Evolutionary conservation across 1,140 invertebrate genomes (phyloP), one percentile per base, ranked within the genome.

Genomic region (Drosophila pseudoananassae): DNA sequence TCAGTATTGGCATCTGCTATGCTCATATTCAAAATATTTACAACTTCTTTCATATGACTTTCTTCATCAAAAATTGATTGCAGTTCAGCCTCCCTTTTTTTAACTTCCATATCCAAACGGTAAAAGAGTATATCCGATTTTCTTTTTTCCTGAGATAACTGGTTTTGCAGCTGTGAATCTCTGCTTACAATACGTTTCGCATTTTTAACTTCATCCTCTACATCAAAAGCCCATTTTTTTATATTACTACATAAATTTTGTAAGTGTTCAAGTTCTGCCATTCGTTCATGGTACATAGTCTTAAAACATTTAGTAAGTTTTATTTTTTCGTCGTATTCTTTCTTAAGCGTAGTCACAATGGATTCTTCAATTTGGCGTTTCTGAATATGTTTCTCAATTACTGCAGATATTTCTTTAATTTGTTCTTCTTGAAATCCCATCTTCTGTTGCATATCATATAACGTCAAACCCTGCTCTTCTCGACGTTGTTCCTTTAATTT

Each of bases 1-100:
- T 96, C 95, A 5, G 94, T 93, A 68, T 94, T 95, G 4, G 94
- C 94, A 63, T 95, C 93, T 3, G 93, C 93, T 38, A 94, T 92
- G 40, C 92, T 92, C 78, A 92, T 92, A 66, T 91, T 90, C 23
- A 93, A 76, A 1, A 91, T 83, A 49, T 90, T 76, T 20, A 92
- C 93, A 38, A 93, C 92, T 50, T 92, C 91, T 40, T 90, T 82
- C 73, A 93, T 93, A 40, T 93, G 79, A 5, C 91, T 64, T 25
- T 93, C 71, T 56, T 94, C 93, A 12, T 92, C 84, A n/a, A 90
- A 66, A 9, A 94, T 76, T 52, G 92, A 90, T 29, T 90, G 88
- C 14, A 93, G 85, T 63, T 94, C 93, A 1, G 74, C 72, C 36
- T 94, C 92, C n/a, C 93, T 88, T 63, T 92, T 93, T 73, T 92